These are phyloP conservation scores for Euphydryas editha DNA, from an alignment of 2,888 invertebrate species.

Conservation along the genomic window DNA sequence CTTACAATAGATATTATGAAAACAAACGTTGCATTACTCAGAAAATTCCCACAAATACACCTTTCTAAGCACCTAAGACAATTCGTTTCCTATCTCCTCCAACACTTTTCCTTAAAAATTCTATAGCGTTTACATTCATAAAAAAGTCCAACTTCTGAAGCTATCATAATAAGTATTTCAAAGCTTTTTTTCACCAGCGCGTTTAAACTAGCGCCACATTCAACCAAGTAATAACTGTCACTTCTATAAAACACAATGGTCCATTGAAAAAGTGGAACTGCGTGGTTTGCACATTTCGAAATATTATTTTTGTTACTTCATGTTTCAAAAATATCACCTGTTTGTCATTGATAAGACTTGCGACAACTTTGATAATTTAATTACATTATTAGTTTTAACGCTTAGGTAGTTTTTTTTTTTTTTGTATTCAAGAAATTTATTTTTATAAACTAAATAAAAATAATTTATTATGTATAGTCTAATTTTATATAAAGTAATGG, in stretches of 20 bases:
- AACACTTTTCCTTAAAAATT: slow-evolving; percentile 5
- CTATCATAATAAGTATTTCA: slow-evolving; percentile 14
- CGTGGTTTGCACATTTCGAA: slow-evolving; percentile 9
- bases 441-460: too few relatives aligned
- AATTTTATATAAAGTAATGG: too few relatives aligned
- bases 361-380: too few relatives aligned
- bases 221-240: slow-evolving; percentile 23
- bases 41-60: neutral
- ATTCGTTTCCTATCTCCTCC: neutral
- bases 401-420: too few relatives aligned
- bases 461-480: too few relatives aligned
- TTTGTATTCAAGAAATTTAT: too few relatives aligned
- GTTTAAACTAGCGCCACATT: slow-evolving; percentile 19
- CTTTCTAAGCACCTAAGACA: neutral
- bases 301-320: neutral
- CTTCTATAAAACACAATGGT: slow-evolving; percentile 13
- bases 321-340: neutral
- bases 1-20: neutral
- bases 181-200: slow-evolving; percentile 18
- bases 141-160: slow-evolving; percentile 7
- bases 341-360: neutral
- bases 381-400: too few relatives aligned
- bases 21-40: neutral
- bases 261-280: slow-evolving; percentile 7
- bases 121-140: neutral